Evolutionary conservation across 2,797 vertebrate species (phyloP), one percentile per base, ranked within the genome.

Genomic region (Alauda arvensis): DNA sequence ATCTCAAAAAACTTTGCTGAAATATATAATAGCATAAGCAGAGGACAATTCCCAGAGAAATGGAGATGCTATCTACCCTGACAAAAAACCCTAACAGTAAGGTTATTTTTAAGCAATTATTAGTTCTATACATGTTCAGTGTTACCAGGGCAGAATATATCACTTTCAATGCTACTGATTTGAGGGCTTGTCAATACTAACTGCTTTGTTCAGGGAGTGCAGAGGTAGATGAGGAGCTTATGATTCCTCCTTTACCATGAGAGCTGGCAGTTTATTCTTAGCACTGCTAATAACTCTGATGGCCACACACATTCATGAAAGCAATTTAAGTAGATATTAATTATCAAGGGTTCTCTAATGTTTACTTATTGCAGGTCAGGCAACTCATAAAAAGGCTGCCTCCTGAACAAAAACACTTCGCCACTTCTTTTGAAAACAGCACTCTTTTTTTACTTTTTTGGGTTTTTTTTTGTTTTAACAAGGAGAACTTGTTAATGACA

Each of bases 341-440:
- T 68, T 65, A 81, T 26, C 34, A 65, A 55, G 25, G 1, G 11
- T 61, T 78, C 51, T 72, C 9, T 76, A 48, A 31, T 46, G 21
- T 45, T 78, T 57, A 68, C 10, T 39, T 43, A 53, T 9, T n/a
- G n/a, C 40, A 62, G 39, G 16, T 78, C 63, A 78, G 29, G 24
- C 4, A 43, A 37, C 25, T 14, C 52, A 49, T 40, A 66, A 52
- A 85, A 77, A 59, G 9, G 6, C 9, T 85, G 39, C 20, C 31
- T 59, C 40, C 29, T 76, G 40, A 45, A 85, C 8, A 67, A 67
- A 67, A 74, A 42, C 9, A 2, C 13, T 3, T 26, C 4, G 1
- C 3, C 1, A 1, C 4, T 55, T 49, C 37, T n/a, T 31, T 61
- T 12, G 5, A 2, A 42, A 29, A 33, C 29, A 49, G 4, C 33